phyloP scores from a whole-genome alignment of 2,888 invertebrate genomes.

The Apodemia hepburni region DNA sequence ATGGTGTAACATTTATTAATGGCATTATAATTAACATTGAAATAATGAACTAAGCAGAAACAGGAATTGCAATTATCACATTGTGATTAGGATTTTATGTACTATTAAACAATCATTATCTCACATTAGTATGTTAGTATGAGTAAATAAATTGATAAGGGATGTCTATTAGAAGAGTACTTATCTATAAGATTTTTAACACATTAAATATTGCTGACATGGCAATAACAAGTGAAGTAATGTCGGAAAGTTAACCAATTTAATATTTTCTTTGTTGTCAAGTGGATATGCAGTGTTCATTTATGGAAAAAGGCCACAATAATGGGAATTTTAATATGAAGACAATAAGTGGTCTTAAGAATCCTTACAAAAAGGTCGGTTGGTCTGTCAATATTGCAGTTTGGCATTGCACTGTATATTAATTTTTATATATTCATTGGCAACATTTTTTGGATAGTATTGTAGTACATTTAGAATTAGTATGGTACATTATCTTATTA shows the following conservation, averaged over 20 bases:
- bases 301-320: conserved; percentile 65
- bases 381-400: conserved; percentile 34
- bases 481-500: too few species aligned
- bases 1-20: not conserved
- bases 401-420: conserved; percentile 32
- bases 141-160: conserved; percentile 6
- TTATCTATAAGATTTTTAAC: not conserved
- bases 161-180: not conserved
- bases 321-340: conserved; percentile 70
- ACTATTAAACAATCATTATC: conserved; percentile 6
- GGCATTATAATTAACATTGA: conserved; percentile 5
- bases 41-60: not conserved
- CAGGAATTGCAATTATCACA: conserved; percentile 12
- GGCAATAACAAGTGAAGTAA: conserved; percentile 18
- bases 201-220: not conserved
- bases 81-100: conserved; percentile 2
- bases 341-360: conserved; percentile 69
- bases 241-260: conserved; percentile 31
- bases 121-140: conserved; percentile 1
- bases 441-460: not conserved
- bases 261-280: conserved; percentile 59
- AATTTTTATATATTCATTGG: conserved; percentile 16
- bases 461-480: too few species aligned
- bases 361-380: conserved; percentile 73
- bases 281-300: conserved; percentile 76